Conservation (phyloP, 2,113 vertebrate genomes). For the Tragelaphus buxtoni region DNA sequence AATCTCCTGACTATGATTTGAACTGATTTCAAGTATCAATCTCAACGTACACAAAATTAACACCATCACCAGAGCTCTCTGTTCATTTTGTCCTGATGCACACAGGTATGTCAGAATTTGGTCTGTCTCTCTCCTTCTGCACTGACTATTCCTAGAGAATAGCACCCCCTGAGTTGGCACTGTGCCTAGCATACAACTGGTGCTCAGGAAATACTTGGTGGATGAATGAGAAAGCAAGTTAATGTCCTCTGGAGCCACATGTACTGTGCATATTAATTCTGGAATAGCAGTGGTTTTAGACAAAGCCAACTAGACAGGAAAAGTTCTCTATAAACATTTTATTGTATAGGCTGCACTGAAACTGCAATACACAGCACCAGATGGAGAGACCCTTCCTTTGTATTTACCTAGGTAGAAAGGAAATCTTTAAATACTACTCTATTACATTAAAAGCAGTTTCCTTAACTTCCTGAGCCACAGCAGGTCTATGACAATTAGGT, state of each 20-base stretch:
- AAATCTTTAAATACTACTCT: neutral
- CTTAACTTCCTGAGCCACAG: neutral
- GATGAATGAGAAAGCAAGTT: neutral
- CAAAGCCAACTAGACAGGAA: neutral
- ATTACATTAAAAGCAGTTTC: neutral
- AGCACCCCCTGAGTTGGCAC: neutral
- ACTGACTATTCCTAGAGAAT: neutral
- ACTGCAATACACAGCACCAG: neutral
- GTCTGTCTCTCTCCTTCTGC: neutral
- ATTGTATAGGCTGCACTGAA: neutral
- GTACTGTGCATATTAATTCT: neutral
- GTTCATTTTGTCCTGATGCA: neutral
- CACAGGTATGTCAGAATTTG: neutral
- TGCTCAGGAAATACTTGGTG: neutral
- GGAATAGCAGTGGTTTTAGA: neutral
- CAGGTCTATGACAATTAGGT: neutral
- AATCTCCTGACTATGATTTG: neutral
- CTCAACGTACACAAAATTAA: neutral
- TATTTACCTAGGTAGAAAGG: neutral
- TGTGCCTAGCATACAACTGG: neutral
- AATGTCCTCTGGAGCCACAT: neutral
- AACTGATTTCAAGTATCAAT: neutral
- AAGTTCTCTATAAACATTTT: neutral
- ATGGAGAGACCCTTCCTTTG: neutral
- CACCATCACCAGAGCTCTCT: neutral